A percentile compares a stretch with the other conserved stretches of the same genome.
phyloP scores from a whole-genome alignment of 2,797 vertebrate genomes.

The Chelon labrosus region DNA sequence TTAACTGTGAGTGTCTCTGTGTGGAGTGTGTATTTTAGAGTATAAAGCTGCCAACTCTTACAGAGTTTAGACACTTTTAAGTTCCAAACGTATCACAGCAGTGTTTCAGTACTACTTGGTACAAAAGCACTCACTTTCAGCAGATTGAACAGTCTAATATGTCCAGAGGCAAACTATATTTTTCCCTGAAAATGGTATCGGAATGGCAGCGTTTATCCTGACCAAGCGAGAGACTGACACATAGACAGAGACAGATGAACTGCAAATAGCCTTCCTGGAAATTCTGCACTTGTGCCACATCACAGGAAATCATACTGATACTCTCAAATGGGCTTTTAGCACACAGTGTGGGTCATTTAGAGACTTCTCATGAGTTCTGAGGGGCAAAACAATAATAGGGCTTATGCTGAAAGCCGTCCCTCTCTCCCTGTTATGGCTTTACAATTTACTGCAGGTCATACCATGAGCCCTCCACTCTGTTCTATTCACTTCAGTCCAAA shows the following conservation, averaged over 20 bases:
- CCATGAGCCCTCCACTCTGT: not conserved
- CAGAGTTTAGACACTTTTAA: slow-evolving; percentile 11
- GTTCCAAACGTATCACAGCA: slow-evolving; percentile 9
- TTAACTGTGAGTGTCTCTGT: slow-evolving; percentile 1
- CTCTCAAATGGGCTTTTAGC: slow-evolving; percentile 19
- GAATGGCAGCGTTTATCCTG: slow-evolving; percentile 19
- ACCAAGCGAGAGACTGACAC: not conserved
- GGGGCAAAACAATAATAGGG: not conserved
- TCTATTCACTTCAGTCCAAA: slow-evolving; percentile 5
- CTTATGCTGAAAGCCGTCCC: not conserved
- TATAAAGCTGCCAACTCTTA: slow-evolving; percentile 9
- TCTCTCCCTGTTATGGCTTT: slow-evolving; percentile 9
- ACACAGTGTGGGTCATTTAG: slow-evolving; percentile 4
- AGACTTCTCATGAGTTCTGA: slow-evolving; percentile 24
- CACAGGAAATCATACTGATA: slow-evolving; percentile 15
- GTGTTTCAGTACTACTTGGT: slow-evolving; percentile 8
- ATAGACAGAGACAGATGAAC: slow-evolving; percentile 21
- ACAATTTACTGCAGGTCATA: not conserved
- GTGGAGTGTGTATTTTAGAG: not conserved
- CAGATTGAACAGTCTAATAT: slow-evolving; percentile 8
- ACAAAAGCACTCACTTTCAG: slow-evolving; percentile 19
- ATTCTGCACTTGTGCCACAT: slow-evolving; percentile 1
- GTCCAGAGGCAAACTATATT: slow-evolving; percentile 2
- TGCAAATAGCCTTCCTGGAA: not conserved
- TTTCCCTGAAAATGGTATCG: slow-evolving; percentile 11